Base-by-base conservation (phyloP, 2,113 vertebrate genomes). In the Scopus umbretta region DNA sequence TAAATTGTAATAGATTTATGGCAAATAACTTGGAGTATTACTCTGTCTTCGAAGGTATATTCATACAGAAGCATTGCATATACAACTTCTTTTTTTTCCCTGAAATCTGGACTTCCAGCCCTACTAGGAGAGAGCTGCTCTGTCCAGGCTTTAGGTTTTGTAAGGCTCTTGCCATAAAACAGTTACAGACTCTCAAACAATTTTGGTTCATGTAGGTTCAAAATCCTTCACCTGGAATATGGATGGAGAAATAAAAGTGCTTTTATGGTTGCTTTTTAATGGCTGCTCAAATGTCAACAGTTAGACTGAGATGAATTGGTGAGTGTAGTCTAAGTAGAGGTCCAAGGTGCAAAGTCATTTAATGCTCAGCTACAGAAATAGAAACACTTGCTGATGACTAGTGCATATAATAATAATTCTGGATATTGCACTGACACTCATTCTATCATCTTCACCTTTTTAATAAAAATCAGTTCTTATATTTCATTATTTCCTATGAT, bases 311-410 rank as follows among this genome's bases (percentile, higher is more conserved):
- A n/a, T 38, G 71, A 86, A 70, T 83, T 92, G 42, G 79, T 56
- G 38, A 92, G 43, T 22, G 13, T 80, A 71, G 62, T 73, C 61
- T 34, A 67, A 92, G 55, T 83, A 66, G 90, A 75, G 56, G 91
- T 96, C 49, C 90, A 93, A 92, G 91, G 91, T 94, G 58, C 80
- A 72, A 91, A 96, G 95, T 89, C 65, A 91, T 81, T 81, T 91
- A 85, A 45, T 38, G 53, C 73, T 95, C n/a, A 55, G 50, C 45
- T 88, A 79, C 62, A 58, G 73, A 90, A 96, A 96, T 87, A 84
- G 94, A 91, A 95, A 56, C 65, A 4, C 74, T 86, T 74, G 17
- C 65, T 68, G 53, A 58, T 74, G 82, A 72, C 71, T 79, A 20
- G 27, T 78, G 32, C 3, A 0, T 85, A 8, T 59, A 79, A 40